Conservation (phyloP, 1,140 invertebrate genomes). For the Drosophila tsacasi region DNA sequence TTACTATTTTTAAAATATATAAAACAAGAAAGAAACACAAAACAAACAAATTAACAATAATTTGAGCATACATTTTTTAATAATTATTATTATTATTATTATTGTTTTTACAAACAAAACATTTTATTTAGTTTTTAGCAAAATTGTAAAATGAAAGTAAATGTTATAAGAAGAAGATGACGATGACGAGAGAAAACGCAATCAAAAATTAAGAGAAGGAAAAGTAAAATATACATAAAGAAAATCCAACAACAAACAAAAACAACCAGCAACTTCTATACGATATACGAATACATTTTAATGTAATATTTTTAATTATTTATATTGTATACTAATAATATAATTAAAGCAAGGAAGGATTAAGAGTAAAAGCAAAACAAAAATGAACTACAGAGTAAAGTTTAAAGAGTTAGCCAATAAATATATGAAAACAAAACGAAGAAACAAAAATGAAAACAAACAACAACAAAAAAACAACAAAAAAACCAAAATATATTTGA, state of each 20-base stretch:
- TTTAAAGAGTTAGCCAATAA: conserved; percentile 85
- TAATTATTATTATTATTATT: conserved; percentile 61
- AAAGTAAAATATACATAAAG: conserved; percentile 63
- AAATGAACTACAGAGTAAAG: conserved; percentile 80
- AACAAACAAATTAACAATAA: conserved; percentile 50
- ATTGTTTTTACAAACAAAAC: conserved; percentile 72
- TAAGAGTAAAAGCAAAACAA: conserved; percentile 72
- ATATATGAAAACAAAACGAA: conserved; percentile 79
- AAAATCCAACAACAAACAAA: conserved; percentile 53
- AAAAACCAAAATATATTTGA: conserved; percentile 81
- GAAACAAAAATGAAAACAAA: conserved; percentile 49
- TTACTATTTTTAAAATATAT: conserved; percentile 57
- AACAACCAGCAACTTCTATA: conserved; percentile 82
- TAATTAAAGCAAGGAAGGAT: conserved; percentile 74
- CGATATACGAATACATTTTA: conserved; percentile 85
- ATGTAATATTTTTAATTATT: conserved; percentile 85
- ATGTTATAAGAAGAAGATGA: conserved; percentile 52
- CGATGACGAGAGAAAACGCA: conserved; percentile 68
- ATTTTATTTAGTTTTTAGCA: conserved; percentile 85
- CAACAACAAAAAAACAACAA: conserved; percentile 20
- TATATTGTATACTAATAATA: conserved; percentile 85
- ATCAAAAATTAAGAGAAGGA: conserved; percentile 69
- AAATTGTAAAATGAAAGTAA: conserved; percentile 83
- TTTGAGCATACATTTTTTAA: conserved; percentile 69
- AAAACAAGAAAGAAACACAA: conserved; percentile 38